Conservation (phyloP, 2,113 vertebrate genomes). For the Cochlearius cochlearius region DNA sequence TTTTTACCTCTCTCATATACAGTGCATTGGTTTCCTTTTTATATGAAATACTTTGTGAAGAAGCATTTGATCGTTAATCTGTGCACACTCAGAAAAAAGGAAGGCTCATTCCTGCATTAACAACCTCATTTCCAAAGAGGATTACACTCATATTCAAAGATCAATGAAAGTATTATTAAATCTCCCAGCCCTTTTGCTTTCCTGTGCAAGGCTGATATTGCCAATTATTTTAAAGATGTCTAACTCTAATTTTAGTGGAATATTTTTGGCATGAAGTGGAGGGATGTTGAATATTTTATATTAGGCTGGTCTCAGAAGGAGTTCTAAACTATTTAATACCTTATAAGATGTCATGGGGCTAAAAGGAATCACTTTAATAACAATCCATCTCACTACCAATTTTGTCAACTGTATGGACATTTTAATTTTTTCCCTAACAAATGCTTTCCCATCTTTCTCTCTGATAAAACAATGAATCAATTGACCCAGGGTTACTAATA, state of each 20-base stretch:
- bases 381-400: constrained; percentile 11
- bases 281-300: constrained; percentile 53
- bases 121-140: constrained; percentile 48
- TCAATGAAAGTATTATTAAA: constrained; percentile 62
- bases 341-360: constrained; percentile 6
- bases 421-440: neutral
- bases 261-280: constrained; percentile 44
- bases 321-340: constrained; percentile 44
- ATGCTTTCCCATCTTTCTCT: neutral
- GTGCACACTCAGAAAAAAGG: neutral
- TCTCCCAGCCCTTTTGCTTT: constrained; percentile 19
- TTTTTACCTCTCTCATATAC: neutral
- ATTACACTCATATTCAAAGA: constrained; percentile 54
- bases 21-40: neutral
- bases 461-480: constrained; percentile 17
- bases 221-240: constrained; percentile 59
- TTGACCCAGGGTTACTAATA: neutral
- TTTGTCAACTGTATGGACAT: neutral
- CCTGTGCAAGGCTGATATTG: constrained; percentile 42
- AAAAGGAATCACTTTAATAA: constrained; percentile 52
- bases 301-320: constrained; percentile 7
- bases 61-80: constrained; percentile 31
- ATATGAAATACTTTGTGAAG: constrained; percentile 10
- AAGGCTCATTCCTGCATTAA: constrained; percentile 35
- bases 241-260: constrained; percentile 53